These are phyloP conservation scores for Eulemur rufifrons DNA, from an alignment of 2,113 vertebrate genomes.

Conservation along the genomic window DNA sequence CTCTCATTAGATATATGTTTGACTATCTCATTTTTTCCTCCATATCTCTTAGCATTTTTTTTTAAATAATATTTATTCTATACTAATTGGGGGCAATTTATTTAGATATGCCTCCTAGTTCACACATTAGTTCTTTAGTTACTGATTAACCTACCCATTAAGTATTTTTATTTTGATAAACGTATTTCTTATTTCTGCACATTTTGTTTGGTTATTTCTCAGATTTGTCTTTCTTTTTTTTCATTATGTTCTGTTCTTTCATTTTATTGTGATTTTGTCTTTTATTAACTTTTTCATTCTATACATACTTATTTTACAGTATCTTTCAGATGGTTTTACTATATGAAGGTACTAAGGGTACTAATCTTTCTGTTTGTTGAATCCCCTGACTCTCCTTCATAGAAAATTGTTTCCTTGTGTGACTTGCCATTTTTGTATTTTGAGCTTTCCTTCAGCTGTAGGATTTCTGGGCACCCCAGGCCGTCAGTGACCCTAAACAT, in stretches of 20 bases:
- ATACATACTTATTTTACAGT: background rate
- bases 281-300: background rate
- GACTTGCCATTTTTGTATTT: background rate
- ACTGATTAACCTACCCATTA: background rate
- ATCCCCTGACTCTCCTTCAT: background rate
- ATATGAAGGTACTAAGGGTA: background rate
- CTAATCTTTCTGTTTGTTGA: background rate
- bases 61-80: background rate
- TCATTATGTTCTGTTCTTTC: background rate
- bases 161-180: background rate
- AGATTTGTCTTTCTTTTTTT: constrained; percentile 5
- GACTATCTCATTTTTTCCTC: background rate
- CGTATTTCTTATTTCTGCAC: background rate
- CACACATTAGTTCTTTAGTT: background rate
- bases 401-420: background rate
- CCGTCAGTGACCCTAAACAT: background rate
- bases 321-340: background rate
- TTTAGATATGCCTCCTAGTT: background rate
- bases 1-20: background rate
- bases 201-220: background rate
- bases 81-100: background rate
- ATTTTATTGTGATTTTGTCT: background rate
- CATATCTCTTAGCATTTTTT: background rate
- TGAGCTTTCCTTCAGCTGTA: background rate
- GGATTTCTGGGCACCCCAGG: background rate